Evolutionary conservation across 1,140 invertebrate species (phyloP).

Genomic region (Leptopilina boulardi): DNA sequence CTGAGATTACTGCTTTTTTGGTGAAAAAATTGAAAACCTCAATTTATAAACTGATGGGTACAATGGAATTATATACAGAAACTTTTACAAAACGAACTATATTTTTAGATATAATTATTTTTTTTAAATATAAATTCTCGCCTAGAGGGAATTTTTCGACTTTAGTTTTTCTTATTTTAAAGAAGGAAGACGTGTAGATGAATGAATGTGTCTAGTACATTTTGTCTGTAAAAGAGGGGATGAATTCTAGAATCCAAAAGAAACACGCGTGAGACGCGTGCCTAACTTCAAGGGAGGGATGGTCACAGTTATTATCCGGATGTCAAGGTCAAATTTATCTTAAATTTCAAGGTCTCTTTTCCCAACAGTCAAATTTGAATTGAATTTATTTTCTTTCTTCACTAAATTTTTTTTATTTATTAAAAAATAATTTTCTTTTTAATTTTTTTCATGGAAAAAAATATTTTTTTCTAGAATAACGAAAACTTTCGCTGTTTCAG

Average conservation of each 20-base stretch:
- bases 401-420: neutral
- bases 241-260: constrained; percentile 16
- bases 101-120: constrained; percentile 22
- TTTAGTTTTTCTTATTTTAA: constrained; percentile 30
- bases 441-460: neutral
- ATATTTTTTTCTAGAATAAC: too few species aligned
- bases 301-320: constrained; percentile 44
- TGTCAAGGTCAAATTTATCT: constrained; percentile 31
- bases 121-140: constrained; percentile 22
- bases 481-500: too few species aligned
- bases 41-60: too few species aligned
- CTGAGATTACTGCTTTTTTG: too few species aligned
- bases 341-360: constrained; percentile 36
- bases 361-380: too few species aligned
- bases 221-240: neutral
- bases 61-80: too few species aligned
- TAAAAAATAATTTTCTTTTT: neutral
- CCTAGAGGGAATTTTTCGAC: neutral
- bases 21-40: too few species aligned
- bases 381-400: neutral
- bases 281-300: constrained; percentile 42
- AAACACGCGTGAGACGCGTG: constrained; percentile 18
- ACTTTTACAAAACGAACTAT: too few species aligned
- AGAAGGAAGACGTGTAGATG: constrained; percentile 9
- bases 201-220: neutral